Base-by-base conservation (phyloP, 2,113 vertebrate genomes). In the Picathartes gymnocephalus region DNA sequence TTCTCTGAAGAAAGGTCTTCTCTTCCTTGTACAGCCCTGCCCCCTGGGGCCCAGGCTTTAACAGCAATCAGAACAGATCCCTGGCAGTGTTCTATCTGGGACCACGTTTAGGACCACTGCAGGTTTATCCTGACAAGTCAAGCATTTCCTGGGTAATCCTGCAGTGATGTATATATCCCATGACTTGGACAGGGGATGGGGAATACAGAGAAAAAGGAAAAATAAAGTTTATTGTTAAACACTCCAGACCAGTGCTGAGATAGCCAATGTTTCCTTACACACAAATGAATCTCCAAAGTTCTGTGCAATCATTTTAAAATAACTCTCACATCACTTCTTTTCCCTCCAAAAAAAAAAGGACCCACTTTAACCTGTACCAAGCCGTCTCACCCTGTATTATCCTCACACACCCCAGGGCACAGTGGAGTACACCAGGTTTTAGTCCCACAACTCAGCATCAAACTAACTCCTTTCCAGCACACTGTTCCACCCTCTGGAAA, bases 251-350 rank as follows among this genome's bases (percentile, higher is more conserved):
- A 12, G 2, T 10, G 21, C 18, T 35, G 18, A 50, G 8, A 42
- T 0, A 70, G 18, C 6, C 0, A 0, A 10, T 14, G 31, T 33
- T 15, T 72, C 40, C 37, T 51, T 20, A 56, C 12, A 13, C 7
- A 0, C 0, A 4, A 50, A 69, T 15, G 12, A 65, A 61, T 45
- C 66, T 21, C 20, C 2, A 0, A 30, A 70, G 22, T 19, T 70
- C 42, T 3, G 5, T 30, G 40, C 28, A 42, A 50, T 15, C 0
- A 44, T 31, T 90, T 47, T 0, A 25, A 64, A 87, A 7, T 4
- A 40, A 6, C 14, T 58, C 35, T 48, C 8, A 23, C 12, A 2
- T 33, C 4, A 31, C 5, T 47, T 40, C 11, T 72, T 9, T 31
- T 76, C 44, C 17, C 22, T 66, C 11, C 25, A 65, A 47, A 47